Evolutionary conservation across 2,888 invertebrate genomes (phyloP).

Genomic region (Carterocephalus palaemon): DNA sequence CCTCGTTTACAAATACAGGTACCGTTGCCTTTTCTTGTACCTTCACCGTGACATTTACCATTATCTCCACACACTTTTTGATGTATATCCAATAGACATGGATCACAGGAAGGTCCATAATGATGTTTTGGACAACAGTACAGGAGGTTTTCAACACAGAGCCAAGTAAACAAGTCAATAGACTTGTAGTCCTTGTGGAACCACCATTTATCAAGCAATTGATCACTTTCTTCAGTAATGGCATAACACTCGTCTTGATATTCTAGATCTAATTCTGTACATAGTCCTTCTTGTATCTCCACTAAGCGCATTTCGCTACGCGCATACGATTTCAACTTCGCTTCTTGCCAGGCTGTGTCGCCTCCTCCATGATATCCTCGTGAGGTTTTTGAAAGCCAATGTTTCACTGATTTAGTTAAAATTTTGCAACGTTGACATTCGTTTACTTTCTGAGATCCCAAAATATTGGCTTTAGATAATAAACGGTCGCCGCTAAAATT

Average conservation of each 20-base stretch:
- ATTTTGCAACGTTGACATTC: conserved; percentile 85
- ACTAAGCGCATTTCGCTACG: conserved; percentile 93
- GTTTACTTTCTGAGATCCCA: conserved; percentile 26
- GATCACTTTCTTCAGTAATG: conserved; percentile 89
- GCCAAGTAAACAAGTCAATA: conserved; percentile 73
- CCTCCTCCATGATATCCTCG: conserved; percentile 95
- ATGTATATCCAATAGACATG: conserved; percentile 79
- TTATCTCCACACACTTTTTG: conserved; percentile 87
- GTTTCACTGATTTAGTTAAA: conserved; percentile 85
- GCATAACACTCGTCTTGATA: conserved; percentile 89
- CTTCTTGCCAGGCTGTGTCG: conserved; percentile 95
- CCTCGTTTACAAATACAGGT: conserved; percentile 91
- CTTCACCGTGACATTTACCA: conserved; percentile 90
- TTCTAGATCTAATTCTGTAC: conserved; percentile 80
- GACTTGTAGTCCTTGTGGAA: conserved; percentile 78
- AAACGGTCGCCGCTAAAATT: conserved; percentile 22
- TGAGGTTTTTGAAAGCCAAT: conserved; percentile 89
- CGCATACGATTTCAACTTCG: conserved; percentile 88
- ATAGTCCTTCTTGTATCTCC: conserved; percentile 94
- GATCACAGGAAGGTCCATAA: conserved; percentile 87
- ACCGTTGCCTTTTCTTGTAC: conserved; percentile 95
- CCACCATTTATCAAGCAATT: conserved; percentile 93
- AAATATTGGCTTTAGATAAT: conserved; percentile 31
- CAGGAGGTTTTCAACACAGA: conserved; percentile 88
- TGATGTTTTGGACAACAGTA: conserved; percentile 92